phyloP scores from a whole-genome alignment of 2,113 vertebrate genomes.

The Bubo scandiacus region DNA sequence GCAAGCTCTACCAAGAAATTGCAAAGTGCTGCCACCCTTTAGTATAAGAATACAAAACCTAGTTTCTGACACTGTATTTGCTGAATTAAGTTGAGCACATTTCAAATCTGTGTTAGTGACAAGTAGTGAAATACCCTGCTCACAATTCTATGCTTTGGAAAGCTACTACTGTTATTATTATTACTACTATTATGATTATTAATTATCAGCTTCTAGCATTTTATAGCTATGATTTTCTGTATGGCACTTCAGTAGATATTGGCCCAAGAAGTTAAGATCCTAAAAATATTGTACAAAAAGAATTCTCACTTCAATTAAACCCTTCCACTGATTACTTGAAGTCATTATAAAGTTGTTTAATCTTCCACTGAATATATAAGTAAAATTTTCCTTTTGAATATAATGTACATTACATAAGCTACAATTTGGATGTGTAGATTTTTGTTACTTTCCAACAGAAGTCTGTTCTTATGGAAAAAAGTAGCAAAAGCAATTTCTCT shows the following conservation, averaged over 20 bases:
- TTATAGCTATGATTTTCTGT: neutral
- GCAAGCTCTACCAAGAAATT: neutral
- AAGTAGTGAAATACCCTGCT: neutral
- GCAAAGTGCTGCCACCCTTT: neutral
- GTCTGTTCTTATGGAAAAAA: neutral
- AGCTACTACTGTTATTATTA: neutral
- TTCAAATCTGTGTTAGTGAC: neutral
- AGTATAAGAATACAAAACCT: neutral
- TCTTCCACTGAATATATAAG: neutral
- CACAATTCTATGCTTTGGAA: neutral
- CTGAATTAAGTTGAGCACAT: neutral
- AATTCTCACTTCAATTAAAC: neutral
- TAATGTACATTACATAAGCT: neutral
- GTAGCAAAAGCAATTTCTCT: neutral
- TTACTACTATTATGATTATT: neutral
- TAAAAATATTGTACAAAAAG: neutral
- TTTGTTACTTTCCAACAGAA: neutral
- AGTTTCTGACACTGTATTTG: neutral
- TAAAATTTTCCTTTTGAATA: neutral
- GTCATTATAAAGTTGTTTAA: neutral
- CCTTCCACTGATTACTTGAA: neutral
- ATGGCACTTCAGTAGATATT: neutral
- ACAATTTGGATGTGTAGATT: neutral
- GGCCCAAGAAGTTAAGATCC: neutral
- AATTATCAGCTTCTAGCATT: neutral